Evolutionary conservation across 2,888 invertebrate genomes (phyloP), one percentile per base, ranked within the genome.

Genomic region (Barypeithes pellucidus): DNA sequence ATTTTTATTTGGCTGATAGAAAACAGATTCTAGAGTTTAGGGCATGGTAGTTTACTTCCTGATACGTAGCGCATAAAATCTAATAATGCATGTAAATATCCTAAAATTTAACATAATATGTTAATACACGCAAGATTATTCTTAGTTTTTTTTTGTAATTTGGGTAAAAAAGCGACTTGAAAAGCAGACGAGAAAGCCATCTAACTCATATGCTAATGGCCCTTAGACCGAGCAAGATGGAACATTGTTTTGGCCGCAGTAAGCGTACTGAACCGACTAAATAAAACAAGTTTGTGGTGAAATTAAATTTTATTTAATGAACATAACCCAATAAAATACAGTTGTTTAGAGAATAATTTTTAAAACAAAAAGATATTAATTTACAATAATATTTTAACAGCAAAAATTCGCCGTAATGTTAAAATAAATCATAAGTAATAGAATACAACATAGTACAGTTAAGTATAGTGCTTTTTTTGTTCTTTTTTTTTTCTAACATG

Each of bases 311-410:
- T 57, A 57, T 57, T 57, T 14, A 33, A 33, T 57, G 54, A 57
- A 57, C 54, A 57, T 57, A 57, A 18, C 7, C 54, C 54, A 57
- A 57, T 57, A 57, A 33, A 33, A 54, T 54, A 52, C n/a, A 54
- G 22, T 43, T 16, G 3, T 22, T 16, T 57, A 57, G 16, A 33
- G 3, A 36, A 57, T 33, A 57, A 33, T 36, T 57, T 57, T 57
- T 29, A 14, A 57, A 36, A 54, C 16, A 33, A 52, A 47, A 54
- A 52, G 52, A 52, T 52, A 24, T 52, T n/a, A n/a, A n/a, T n/a
- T n/a, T 24, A 29, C 47, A 20, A 14, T 14, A 7, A 14, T 29
- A 14, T 29, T 39, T 33, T 1, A 24, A 22, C 12, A 50, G 5
- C 50, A 24, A 50, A 24, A 24, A 7, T 50, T 16, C 5, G 4